These are phyloP conservation scores for Hypomecis atomaria DNA, from an alignment of 2,888 invertebrate species.

Conservation along the genomic window DNA sequence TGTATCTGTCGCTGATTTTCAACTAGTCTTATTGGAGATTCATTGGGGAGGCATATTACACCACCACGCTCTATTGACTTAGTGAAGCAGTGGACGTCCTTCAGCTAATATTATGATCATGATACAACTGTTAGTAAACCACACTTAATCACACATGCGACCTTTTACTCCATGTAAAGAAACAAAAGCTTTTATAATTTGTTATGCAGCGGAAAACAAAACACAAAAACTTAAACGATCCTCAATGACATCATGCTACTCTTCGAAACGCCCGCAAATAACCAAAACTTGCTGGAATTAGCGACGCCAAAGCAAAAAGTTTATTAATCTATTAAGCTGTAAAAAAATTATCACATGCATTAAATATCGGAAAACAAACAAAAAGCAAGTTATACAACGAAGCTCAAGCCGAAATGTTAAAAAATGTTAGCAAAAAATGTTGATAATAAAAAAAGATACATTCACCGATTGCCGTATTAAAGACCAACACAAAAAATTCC, in stretches of 20 bases:
- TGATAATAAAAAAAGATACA: slow-evolving; percentile 5
- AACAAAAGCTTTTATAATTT: background rate
- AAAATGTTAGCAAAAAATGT: slow-evolving; percentile 2
- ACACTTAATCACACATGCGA: background rate
- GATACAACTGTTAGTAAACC: no score
- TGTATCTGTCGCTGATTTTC: no score
- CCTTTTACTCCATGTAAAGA: background rate
- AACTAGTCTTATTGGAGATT: no score
- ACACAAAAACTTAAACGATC: slow-evolving; percentile 11
- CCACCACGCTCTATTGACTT: no score
- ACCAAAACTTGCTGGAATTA: slow-evolving; percentile 10
- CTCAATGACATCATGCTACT: slow-evolving; percentile 19
- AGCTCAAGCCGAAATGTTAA: slow-evolving; percentile 3
- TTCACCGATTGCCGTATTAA: slow-evolving; percentile 1
- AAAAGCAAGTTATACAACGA: slow-evolving; percentile 5
- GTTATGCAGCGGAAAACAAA: background rate
- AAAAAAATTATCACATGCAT: slow-evolving; percentile 18
- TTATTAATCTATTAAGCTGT: slow-evolving; percentile 13
- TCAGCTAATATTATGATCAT: no score
- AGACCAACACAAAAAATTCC: slow-evolving; percentile 4
- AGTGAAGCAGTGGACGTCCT: no score
- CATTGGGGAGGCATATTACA: no score
- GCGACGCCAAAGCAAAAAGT: slow-evolving; percentile 20
- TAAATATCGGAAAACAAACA: slow-evolving; percentile 10
- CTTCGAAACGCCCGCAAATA: slow-evolving; percentile 18